phyloP scores from a whole-genome alignment of 2,113 vertebrate genomes.

The Erpornis zantholeuca region DNA sequence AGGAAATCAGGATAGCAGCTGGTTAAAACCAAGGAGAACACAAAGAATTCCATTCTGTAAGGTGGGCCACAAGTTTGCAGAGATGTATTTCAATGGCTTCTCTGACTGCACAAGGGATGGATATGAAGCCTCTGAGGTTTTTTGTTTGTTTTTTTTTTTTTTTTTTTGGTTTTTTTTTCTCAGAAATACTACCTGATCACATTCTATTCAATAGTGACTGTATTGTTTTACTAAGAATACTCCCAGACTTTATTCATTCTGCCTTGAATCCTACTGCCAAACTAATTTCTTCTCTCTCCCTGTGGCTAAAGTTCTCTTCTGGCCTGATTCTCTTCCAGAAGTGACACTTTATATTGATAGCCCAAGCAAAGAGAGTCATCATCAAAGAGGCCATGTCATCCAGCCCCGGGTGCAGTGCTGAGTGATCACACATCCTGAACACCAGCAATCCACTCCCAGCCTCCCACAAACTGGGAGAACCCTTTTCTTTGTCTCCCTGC shows the following conservation, averaged over 20 bases:
- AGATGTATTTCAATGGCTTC: slow-evolving; percentile 15
- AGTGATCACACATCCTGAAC: neutral
- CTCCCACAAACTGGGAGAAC: neutral
- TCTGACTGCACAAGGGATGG: neutral
- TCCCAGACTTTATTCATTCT: slow-evolving; percentile 8
- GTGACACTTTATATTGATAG: slow-evolving; percentile 32
- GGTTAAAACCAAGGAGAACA: slow-evolving; percentile 33
- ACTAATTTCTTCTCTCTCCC: neutral
- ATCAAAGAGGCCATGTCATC: neutral
- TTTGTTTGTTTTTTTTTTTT: too few relatives aligned
- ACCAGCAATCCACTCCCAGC: neutral
- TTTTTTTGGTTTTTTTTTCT: rapidly evolving
- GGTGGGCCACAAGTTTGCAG: neutral
- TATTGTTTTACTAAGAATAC: neutral
- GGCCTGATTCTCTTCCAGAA: neutral
- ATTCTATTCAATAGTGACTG: neutral
- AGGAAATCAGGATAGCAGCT: slow-evolving; percentile 47
- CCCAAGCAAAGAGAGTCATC: neutral
- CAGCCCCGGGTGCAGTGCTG: neutral
- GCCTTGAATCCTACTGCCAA: neutral
- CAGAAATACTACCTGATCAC: neutral
- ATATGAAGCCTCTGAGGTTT: neutral
- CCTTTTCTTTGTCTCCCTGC: neutral
- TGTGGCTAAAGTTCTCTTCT: neutral
- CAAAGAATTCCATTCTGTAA: neutral